phyloP scores from a whole-genome alignment of 2,797 vertebrate genomes.

The Lepus townsendii region DNA sequence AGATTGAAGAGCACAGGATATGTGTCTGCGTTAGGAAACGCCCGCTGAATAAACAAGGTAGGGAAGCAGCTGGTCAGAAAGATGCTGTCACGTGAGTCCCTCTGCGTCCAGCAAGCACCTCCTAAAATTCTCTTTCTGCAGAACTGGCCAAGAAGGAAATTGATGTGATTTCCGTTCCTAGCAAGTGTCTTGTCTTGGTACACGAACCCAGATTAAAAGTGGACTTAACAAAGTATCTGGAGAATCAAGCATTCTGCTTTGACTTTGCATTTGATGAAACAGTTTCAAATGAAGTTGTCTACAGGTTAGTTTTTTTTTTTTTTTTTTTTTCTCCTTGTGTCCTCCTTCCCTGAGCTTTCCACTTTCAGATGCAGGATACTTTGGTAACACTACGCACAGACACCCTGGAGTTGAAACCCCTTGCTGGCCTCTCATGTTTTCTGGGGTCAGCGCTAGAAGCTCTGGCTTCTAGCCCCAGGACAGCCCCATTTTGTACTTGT shows the following conservation, averaged over 20 bases:
- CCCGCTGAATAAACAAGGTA: slow-evolving; percentile 97
- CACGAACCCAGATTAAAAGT: slow-evolving; percentile 98
- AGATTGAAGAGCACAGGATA: slow-evolving; percentile 95
- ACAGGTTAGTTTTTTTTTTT: slow-evolving; percentile 91
- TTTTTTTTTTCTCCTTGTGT: neutral
- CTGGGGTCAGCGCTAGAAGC: slow-evolving; percentile 90
- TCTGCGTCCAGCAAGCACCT: neutral
- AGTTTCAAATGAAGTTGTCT: slow-evolving; percentile 95
- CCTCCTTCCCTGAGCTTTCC: neutral
- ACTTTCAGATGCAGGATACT: neutral
- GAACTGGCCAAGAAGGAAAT: slow-evolving; percentile 96
- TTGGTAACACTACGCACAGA: neutral
- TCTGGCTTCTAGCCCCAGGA: neutral
- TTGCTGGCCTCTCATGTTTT: slow-evolving; percentile 83
- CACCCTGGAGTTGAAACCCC: slow-evolving; percentile 1
- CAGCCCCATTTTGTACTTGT: neutral
- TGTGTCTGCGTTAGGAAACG: slow-evolving; percentile 98
- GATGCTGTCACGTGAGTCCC: neutral
- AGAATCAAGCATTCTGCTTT: slow-evolving; percentile 96
- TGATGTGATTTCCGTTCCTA: slow-evolving; percentile 96
- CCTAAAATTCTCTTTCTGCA: slow-evolving; percentile 82
- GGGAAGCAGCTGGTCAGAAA: neutral
- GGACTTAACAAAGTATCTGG: slow-evolving; percentile 98
- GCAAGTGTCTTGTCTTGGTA: slow-evolving; percentile 93
- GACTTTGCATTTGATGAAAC: slow-evolving; percentile 97